Conservation (phyloP, 2,113 vertebrate genomes). For the Ceyx melanurus region DNA sequence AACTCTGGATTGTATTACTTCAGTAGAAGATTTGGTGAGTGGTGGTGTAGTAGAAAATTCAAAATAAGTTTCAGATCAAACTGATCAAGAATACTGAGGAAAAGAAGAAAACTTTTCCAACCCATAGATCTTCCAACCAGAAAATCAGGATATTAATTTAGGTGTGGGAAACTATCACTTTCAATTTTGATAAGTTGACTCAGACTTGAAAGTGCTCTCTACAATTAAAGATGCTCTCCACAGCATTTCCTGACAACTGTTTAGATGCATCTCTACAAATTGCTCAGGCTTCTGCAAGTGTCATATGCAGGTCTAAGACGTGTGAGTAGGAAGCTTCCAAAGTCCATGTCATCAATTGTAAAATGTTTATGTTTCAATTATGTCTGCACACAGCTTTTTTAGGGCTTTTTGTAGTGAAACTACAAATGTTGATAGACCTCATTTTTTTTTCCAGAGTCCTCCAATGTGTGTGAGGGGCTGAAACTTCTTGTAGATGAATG, state of each 20-base stretch:
- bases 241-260: background rate
- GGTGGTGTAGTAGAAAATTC: background rate
- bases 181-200: background rate
- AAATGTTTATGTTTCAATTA: background rate
- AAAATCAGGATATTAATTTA: background rate
- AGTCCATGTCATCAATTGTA: background rate
- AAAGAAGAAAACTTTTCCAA: background rate
- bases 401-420: background rate
- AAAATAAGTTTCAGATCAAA: background rate
- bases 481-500: background rate
- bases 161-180: background rate
- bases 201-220: background rate
- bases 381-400: background rate
- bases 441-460: background rate
- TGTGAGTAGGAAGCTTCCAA: background rate
- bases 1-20: background rate
- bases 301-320: background rate
- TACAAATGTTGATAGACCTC: background rate
- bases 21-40: background rate
- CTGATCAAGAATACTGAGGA: background rate
- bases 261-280: background rate
- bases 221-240: background rate
- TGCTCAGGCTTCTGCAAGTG: background rate
- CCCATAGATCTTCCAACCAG: too few species aligned
- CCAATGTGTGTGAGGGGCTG: too few species aligned